Evolutionary conservation across 2,888 invertebrate genomes (phyloP).

Genomic region (Ptychoptera albimana): DNA sequence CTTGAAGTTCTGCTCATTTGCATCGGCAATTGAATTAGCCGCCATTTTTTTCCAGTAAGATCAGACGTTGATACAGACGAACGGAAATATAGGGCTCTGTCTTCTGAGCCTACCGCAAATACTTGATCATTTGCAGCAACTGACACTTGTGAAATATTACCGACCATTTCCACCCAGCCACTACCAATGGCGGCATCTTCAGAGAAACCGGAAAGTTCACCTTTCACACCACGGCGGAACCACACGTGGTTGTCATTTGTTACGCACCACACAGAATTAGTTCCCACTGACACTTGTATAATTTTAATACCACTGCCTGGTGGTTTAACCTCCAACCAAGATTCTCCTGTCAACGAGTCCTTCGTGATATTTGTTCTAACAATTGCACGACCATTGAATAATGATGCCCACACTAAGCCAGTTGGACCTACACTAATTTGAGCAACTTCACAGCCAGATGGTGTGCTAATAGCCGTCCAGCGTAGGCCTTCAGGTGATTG

Average conservation of each 20-base stretch:
- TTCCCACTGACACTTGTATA: slow-evolving; percentile 65
- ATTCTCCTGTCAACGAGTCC: slow-evolving; percentile 42
- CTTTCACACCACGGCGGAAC: slow-evolving; percentile 64
- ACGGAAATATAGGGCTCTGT: slow-evolving; percentile 66
- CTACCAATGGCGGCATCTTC: slow-evolving; percentile 64
- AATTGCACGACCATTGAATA: slow-evolving; percentile 69
- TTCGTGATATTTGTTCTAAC: slow-evolving; percentile 72
- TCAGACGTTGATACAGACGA: slow-evolving; percentile 58
- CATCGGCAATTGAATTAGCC: slow-evolving; percentile 59
- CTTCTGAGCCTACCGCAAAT: slow-evolving; percentile 70
- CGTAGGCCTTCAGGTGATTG: slow-evolving; percentile 74
- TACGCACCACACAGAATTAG: slow-evolving; percentile 58
- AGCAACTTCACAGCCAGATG: slow-evolving; percentile 64
- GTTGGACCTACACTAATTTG: slow-evolving; percentile 75
- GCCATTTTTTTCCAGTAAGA: slow-evolving; percentile 79
- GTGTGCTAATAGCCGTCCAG: slow-evolving; percentile 66
- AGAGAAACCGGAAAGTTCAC: slow-evolving; percentile 51
- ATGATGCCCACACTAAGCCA: slow-evolving; percentile 74
- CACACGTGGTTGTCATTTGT: slow-evolving; percentile 72
- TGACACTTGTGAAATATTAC: slow-evolving; percentile 67
- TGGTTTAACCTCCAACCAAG: slow-evolving; percentile 69
- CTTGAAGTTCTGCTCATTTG: slow-evolving; percentile 73
- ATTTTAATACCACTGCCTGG: slow-evolving; percentile 56
- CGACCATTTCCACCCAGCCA: slow-evolving; percentile 83
- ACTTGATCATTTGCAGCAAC: slow-evolving; percentile 79